Evolutionary conservation across 2,888 invertebrate genomes (phyloP).

Genomic region (Aphidius colemani): DNA sequence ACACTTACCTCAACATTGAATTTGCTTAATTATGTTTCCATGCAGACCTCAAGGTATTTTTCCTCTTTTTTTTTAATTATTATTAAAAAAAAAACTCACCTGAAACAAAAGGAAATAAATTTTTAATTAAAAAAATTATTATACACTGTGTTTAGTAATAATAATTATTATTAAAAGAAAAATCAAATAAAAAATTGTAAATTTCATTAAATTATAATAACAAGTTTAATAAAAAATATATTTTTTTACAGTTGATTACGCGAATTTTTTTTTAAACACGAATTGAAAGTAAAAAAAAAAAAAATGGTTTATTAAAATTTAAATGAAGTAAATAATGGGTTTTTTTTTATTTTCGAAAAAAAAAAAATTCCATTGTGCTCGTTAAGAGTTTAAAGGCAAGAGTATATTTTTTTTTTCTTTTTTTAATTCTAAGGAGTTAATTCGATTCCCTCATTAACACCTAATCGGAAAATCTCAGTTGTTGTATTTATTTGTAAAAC

Average conservation of each 20-base stretch:
- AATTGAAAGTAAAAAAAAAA: too few species aligned
- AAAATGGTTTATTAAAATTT: too few species aligned
- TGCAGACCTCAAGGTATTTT: conserved; percentile 4
- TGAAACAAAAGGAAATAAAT: conserved; percentile 6
- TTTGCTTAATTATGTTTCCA: conserved; percentile 22
- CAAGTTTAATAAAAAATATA: too few species aligned
- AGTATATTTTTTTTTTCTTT: conserved; percentile 5
- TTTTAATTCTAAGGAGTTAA: not conserved
- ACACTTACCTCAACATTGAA: conserved; percentile 23
- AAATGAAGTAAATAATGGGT: too few species aligned
- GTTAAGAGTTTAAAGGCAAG: conserved; percentile 8
- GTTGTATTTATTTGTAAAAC: not conserved
- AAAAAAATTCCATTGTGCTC: conserved; percentile 11
- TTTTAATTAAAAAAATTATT: not conserved
- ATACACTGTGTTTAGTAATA: not conserved
- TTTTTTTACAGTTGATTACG: too few species aligned
- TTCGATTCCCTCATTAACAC: conserved; percentile 36
- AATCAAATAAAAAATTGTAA: too few species aligned
- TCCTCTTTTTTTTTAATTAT: conserved; percentile 4
- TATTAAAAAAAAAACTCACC: not conserved
- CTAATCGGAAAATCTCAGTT: conserved; percentile 27
- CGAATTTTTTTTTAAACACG: too few species aligned
- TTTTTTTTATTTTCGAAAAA: not conserved
- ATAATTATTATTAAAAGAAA: too few species aligned
- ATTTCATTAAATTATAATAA: too few species aligned